Evolutionary conservation across 2,888 invertebrate genomes (phyloP), one percentile per base, ranked within the genome.

Genomic region (Drosophila maculinotata): DNA sequence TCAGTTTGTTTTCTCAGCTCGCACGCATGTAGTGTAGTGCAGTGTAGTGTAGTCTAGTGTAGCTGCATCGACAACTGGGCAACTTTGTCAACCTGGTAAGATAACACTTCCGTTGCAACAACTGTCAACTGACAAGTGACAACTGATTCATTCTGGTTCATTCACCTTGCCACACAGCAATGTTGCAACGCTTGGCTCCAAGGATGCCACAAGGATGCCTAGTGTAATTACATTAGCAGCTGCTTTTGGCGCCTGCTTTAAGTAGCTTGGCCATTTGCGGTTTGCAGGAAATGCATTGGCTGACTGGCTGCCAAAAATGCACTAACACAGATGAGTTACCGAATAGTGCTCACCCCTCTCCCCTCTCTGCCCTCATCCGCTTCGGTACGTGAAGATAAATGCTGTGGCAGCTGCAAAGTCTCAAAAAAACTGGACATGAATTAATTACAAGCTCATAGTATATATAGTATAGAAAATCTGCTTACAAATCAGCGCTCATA

Each of bases 401-500:
- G 58, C 69, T 31, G 53, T 51, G 60, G 49, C 53, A 69, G 47
- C 54, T 35, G 51, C 17, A 45, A 36, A 39, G 25, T 44, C 44
- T 44, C 65, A n/a, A 65, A 60, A 53, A 71, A 64, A 12, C 52
- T 49, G 75, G 80, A 81, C 84, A 69, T 86, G 75, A 81, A 81
- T 81, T 81, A 81, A 81, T 81, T 81, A 86, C 80, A 49, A 75
- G 82, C 68, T 81, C 51, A 72, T 14, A n/a, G 3, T 41, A 38
- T 36, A 30, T 33, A 26, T 23, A n/a, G 44, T 77, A 57, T 66
- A 67, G 74, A 58, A 64, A 83, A 81, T 86, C 81, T 77, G 84
- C 84, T 81, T 86, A 86, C 81, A 81, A 81, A 86, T 86, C 87
- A 86, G 78, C 59, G 87, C 78, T 81, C 81, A 81, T 81, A 81